Evolutionary conservation across 2,113 vertebrate genomes (phyloP), one percentile per base, ranked within the genome.

Genomic region (Euleptes europaea): DNA sequence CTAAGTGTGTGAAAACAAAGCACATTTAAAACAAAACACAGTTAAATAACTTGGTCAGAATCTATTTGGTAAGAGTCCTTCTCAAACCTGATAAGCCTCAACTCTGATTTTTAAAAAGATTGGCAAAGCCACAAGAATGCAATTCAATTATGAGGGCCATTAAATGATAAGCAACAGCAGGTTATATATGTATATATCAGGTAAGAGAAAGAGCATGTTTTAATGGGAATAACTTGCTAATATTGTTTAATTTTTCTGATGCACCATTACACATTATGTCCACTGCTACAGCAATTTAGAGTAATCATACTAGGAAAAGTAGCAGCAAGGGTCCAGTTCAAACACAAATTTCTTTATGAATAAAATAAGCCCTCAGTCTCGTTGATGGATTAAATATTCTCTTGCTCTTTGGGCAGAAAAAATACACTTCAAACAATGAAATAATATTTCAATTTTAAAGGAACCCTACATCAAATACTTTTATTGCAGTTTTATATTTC

Each of bases 1-100:
- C 99, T 99, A 83, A 70, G 54, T 78, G 83, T 72, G 28, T 13
- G 33, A 47, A 5, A 65, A 76, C 2, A 65, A 88, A 85, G 17
- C 0, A 2, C 28, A 60, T 1, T 44, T 83, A 21, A 57, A 63
- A 63, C 74, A 63, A 38, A 92, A 70, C n/a, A 87, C 47, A 83
- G 54, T 35, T 49, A 23, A 85, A 57, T 3, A 23, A 85, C 21
- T 79, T 72, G 75, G 31, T 3, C 60, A 79, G n/a, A 19, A 23
- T 85, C 38, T 84, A 63, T 63, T 44, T 47, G 31, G 40, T 31
- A 79, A 57, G 11, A 67, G 11, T 57, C 14, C 7, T 44, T n/a
- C 78, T 84, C 72, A 89, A 75, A 38, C 75, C 74, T 78, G 75
- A n/a, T 78, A 72, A 60, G 82, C 44, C 65, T 80, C 82, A 86